These are phyloP conservation scores for Microctonus aethiopoides DNA, from an alignment of 2,888 invertebrate genomes.

Conservation along the genomic window DNA sequence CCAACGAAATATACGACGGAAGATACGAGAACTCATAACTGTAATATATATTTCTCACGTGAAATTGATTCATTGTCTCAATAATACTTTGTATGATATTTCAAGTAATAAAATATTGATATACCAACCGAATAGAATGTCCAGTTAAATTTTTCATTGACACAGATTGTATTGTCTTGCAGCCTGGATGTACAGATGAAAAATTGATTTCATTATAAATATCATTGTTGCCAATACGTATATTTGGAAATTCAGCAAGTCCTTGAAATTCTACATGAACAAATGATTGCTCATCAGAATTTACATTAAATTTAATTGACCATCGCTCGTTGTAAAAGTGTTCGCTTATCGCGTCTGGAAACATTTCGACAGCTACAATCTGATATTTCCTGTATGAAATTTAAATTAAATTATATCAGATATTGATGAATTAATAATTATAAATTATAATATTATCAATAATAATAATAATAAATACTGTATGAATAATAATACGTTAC, in stretches of 20 bases:
- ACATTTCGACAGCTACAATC: constrained; percentile 64
- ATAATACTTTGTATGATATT: background rate
- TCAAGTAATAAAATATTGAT: constrained; percentile 27
- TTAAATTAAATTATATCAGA: background rate
- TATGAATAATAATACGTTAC: constrained; percentile 37
- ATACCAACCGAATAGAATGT: constrained; percentile 60
- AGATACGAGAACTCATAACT: constrained; percentile 43
- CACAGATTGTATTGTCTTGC: constrained; percentile 54
- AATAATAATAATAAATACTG: background rate
- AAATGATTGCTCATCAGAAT: constrained; percentile 51
- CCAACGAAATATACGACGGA: constrained; percentile 40
- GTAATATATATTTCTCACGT: background rate
- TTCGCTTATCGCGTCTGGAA: constrained; percentile 51
- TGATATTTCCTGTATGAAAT: constrained; percentile 55
- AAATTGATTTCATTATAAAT: constrained; percentile 58
- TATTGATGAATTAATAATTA: background rate
- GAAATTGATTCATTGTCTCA: background rate
- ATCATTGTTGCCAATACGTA: constrained; percentile 58
- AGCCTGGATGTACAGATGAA: constrained; percentile 61
- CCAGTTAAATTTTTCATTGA: constrained; percentile 64
- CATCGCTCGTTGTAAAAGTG: constrained; percentile 65
- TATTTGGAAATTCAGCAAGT: constrained; percentile 60
- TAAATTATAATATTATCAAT: too few relatives aligned
- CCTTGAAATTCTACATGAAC: constrained; percentile 63
- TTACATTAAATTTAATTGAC: constrained; percentile 66